Percentiles rank a stretch among this genome's conserved stretches.
These are phyloP conservation scores for Petrolisthes manimaculis DNA, from an alignment of 2,888 invertebrate species.

Conservation along the genomic window DNA sequence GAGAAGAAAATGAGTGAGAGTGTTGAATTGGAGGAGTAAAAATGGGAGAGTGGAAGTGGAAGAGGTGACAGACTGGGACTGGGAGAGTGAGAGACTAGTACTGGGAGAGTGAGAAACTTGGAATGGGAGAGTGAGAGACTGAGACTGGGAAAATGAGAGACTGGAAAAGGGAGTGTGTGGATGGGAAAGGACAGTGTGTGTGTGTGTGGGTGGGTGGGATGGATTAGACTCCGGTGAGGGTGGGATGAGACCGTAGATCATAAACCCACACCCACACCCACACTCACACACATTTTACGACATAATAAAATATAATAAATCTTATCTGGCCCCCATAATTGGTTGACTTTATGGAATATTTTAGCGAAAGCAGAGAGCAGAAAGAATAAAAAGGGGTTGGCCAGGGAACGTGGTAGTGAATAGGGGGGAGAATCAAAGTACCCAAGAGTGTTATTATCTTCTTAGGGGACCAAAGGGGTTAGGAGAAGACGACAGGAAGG, in stretches of 20 bases:
- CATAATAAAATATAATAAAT: slow-evolving; percentile 26
- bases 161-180: neutral
- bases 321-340: slow-evolving; percentile 13
- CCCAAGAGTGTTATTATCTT: no score
- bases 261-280: neutral
- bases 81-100: no score
- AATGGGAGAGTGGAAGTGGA: no score
- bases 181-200: neutral
- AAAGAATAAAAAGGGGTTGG: no score
- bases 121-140: slow-evolving; percentile 15
- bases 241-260: no score
- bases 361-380: no score
- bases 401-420: no score
- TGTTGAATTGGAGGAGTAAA: neutral
- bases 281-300: neutral
- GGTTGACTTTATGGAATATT: slow-evolving; percentile 10
- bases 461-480: no score
- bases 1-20: slow-evolving; percentile 14
- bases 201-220: no score
- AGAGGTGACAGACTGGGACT: no score
- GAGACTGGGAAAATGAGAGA: slow-evolving; percentile 13
- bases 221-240: neutral
- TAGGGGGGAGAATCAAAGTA: no score
- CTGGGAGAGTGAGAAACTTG: slow-evolving; percentile 8
- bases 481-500: no score